Evolutionary conservation across 2,797 vertebrate species (phyloP), one percentile per base, ranked within the genome.

Genomic region (Leontocebus nigricollis): DNA sequence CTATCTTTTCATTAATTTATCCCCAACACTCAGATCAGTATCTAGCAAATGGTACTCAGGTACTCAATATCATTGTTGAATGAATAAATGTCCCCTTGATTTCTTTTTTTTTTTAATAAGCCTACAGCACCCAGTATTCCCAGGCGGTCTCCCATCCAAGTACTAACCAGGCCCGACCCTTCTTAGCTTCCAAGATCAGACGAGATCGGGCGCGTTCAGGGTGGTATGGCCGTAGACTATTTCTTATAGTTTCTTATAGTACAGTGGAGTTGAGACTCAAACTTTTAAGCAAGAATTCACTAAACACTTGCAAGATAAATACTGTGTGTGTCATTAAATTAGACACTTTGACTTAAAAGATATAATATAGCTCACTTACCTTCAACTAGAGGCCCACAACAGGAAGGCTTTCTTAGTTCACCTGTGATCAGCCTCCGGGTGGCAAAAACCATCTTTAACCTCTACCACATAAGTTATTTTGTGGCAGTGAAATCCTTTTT

Each of bases 211-310:
- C n/a, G n/a, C n/a, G n/a, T n/a, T n/a, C n/a, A n/a, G n/a, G n/a
- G n/a, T n/a, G n/a, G n/a, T n/a, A n/a, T n/a, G n/a, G n/a, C n/a
- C n/a, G n/a, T n/a, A n/a, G n/a, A n/a, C n/a, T n/a, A n/a, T n/a
- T n/a, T 84, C 64, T 67, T 67, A 9, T 8, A 67, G 64, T 67
- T 67, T 67, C 61, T 20, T n/a, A 48, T 36, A 83, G n/a, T 48
- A 64, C 1, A 55, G 46, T 24, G 73, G 92, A 89, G n/a, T 30
- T 41, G 39, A 91, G 36, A 46, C 36, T 88, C 59, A 44, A 33
- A 52, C 17, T 95, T 96, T 92, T 83, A 41, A 93, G 41, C 4
- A 93, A 90, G 73, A 95, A 79, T 94, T 73, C 81, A 72, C 86
- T 75, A 93, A 94, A 82, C 27, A 2, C 36, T 55, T 91, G 17